Base-by-base conservation (phyloP, 1,140 invertebrate genomes). In the Hylyphantes graminicola region DNA sequence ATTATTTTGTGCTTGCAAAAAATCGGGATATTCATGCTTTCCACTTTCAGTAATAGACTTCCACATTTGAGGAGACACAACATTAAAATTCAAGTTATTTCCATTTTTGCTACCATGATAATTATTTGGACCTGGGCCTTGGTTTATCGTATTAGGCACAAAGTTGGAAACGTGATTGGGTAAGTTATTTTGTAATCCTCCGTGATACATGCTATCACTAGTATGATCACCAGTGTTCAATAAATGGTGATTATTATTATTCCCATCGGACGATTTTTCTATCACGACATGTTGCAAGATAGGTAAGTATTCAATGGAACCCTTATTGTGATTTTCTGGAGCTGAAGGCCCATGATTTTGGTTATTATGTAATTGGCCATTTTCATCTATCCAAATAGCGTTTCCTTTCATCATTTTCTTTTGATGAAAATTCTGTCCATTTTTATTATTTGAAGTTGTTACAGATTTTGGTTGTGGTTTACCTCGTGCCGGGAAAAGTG, bases 231-330 rank as follows among this genome's bases (percentile, higher is more conserved):
- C 35, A 19, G 10, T 54, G 50, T 51, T 51, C 2, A 50, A 4
- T n/a, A 70, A 70, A 10, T 17, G 19, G 12, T 70, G 8, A 19
- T 11, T 15, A 7, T 67, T 50, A 67, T 53, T 9, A 17, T 9
- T 77, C n/a, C 10, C 21, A 12, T n/a, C 54, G 8, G 61, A 13
- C 8, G 68, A 21, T 61, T 70, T 80, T 51, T 54, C 63, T 54
- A 80, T 53, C 10, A 80, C 51, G 5, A 80, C 63, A 21, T 80
- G 77, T 21, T 70, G 68, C 11, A 80, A 70, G 7, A 80, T 67
- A 51, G 77, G 77, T 51, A 80, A 17, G 17, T 70, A 70, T 35
- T 80, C 53, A 0, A 9, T 21, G 19, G 74, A 64, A 10, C 53
- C 63, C 59, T 78, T 76, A 35, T 35, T 35, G 5, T 35, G 35